phyloP scores from a whole-genome alignment of 2,113 vertebrate genomes.

The Platichthys flesus region DNA sequence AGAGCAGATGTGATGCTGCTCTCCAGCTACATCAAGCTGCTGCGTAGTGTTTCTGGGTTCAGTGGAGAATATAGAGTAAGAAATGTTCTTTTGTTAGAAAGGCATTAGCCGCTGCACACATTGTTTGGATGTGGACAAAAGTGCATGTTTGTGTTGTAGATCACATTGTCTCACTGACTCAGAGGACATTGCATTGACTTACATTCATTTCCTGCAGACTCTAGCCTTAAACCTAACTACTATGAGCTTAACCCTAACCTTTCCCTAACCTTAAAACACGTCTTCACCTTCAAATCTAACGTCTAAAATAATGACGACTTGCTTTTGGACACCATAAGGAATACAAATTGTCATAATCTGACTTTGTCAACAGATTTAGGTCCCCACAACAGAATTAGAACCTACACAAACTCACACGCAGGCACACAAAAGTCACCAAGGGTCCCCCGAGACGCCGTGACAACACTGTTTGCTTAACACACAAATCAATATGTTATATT shows the following conservation, averaged over 20 bases:
- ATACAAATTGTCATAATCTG: not conserved
- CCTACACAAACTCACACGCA: conserved; percentile 3
- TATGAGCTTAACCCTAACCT: no score
- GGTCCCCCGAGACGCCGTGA: conserved; percentile 28
- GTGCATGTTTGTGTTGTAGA: not conserved
- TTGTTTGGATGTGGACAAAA: conserved; percentile 17
- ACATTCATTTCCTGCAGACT: not conserved
- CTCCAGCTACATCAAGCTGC: conserved; percentile 46
- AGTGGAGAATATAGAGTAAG: conserved; percentile 38
- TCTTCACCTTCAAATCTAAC: no score
- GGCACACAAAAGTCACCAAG: not conserved
- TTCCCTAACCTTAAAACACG: no score
- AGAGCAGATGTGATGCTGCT: conserved; percentile 55
- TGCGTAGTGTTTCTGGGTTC: conserved; percentile 43
- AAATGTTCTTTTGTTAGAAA: conserved; percentile 1
- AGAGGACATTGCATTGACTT: not conserved
- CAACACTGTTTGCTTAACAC: conserved; percentile 42
- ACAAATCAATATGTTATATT: conserved; percentile 59
- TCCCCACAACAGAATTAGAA: not conserved
- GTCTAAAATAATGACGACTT: no score
- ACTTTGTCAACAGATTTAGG: not conserved
- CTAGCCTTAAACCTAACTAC: no score
- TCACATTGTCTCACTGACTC: not conserved
- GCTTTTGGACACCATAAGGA: not conserved
- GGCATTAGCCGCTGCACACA: conserved; percentile 17